A percentile compares a stretch with the other conserved stretches of the same genome.
These are phyloP conservation scores for Flexamia atlantica DNA, from an alignment of 2,888 invertebrate species.

Conservation along the genomic window DNA sequence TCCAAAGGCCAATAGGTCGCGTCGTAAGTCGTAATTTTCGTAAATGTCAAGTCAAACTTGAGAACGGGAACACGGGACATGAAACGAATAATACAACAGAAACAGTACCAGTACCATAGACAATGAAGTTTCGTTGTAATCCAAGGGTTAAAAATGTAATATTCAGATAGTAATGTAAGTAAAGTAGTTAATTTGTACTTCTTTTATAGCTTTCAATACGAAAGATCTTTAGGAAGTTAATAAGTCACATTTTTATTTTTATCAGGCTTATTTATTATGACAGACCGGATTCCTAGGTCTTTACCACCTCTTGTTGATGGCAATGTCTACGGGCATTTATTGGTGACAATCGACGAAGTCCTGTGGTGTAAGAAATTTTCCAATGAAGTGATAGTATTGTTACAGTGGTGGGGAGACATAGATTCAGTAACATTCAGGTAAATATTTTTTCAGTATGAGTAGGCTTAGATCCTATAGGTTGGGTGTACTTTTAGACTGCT, in stretches of 20 bases:
- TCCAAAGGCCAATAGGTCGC: too few species aligned
- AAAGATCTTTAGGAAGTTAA: too few species aligned
- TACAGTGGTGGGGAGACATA: conserved; percentile 74
- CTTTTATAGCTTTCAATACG: too few species aligned
- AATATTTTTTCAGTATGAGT: conserved; percentile 44
- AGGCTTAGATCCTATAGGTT: too few species aligned
- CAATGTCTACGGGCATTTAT: conserved; percentile 73
- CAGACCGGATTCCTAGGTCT: conserved; percentile 35
- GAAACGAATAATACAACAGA: too few species aligned
- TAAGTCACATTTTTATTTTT: not conserved
- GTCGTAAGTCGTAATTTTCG: too few species aligned
- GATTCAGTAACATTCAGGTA: conserved; percentile 73
- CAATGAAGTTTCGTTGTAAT: too few species aligned
- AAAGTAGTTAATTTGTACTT: not conserved
- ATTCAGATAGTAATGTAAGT: not conserved
- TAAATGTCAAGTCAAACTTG: too few species aligned
- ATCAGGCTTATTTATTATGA: not conserved
- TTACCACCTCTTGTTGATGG: conserved; percentile 74
- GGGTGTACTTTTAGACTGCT: too few species aligned
- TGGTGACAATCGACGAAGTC: conserved; percentile 73
- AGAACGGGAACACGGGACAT: too few species aligned
- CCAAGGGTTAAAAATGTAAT: not conserved
- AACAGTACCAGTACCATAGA: too few species aligned
- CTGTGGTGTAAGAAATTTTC: conserved; percentile 72
- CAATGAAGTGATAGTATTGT: conserved; percentile 72